phyloP scores from a whole-genome alignment of 2,113 vertebrate species.

The Scomber japonicus region DNA sequence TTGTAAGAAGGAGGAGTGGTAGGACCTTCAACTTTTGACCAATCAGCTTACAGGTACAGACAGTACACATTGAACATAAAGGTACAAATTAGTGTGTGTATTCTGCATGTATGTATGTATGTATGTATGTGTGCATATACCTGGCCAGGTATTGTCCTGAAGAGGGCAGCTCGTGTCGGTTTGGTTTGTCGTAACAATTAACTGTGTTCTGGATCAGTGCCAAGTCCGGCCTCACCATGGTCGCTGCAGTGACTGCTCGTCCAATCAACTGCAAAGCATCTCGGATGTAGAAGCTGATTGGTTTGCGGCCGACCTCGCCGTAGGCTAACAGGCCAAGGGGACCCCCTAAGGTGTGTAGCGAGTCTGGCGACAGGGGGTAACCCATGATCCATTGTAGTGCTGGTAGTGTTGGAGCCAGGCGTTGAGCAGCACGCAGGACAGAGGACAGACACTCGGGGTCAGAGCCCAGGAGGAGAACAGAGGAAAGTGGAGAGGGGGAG shows the following conservation, averaged over 20 bases:
- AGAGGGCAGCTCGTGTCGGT: slow-evolving; percentile 72
- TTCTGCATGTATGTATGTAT: slow-evolving; percentile 8
- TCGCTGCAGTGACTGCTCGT: slow-evolving; percentile 82
- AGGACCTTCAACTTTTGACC: no score
- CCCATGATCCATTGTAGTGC: slow-evolving; percentile 94
- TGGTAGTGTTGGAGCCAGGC: slow-evolving; percentile 79
- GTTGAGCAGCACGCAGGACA: slow-evolving; percentile 83
- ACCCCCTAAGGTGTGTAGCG: slow-evolving; percentile 89
- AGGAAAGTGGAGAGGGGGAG: slow-evolving; percentile 82
- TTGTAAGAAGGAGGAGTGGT: no score
- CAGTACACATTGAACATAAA: no score
- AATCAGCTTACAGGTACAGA: no score
- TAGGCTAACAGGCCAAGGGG: slow-evolving; percentile 92
- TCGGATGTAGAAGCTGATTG: slow-evolving; percentile 88
- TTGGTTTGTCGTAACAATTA: slow-evolving; percentile 85
- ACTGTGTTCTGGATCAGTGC: slow-evolving; percentile 83
- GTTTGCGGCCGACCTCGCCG: slow-evolving; percentile 88
- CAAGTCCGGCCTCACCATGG: slow-evolving; percentile 78
- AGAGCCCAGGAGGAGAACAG: slow-evolving; percentile 89
- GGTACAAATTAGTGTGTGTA: slow-evolving; percentile 38
- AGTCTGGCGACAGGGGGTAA: slow-evolving; percentile 86
- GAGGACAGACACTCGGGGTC: slow-evolving; percentile 81
- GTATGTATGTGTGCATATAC: slow-evolving; percentile 54
- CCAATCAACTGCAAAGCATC: slow-evolving; percentile 89
- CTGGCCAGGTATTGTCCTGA: slow-evolving; percentile 86